These are phyloP conservation scores for Oenanthe melanoleuca DNA, from an alignment of 2,113 vertebrate species.

Conservation along the genomic window DNA sequence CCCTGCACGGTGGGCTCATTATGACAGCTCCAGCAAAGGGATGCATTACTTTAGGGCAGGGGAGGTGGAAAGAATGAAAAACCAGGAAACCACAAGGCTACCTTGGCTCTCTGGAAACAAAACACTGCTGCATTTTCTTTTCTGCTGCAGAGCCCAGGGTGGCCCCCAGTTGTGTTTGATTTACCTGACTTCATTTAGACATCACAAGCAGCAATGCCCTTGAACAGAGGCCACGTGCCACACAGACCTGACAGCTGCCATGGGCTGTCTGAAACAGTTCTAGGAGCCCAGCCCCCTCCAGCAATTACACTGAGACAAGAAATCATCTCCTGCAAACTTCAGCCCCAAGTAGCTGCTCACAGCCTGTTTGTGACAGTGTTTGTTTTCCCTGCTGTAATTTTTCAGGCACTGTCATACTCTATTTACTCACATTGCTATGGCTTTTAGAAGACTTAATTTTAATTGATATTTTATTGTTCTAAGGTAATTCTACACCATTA, in stretches of 20 bases:
- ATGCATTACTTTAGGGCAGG: background rate
- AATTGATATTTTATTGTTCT: background rate
- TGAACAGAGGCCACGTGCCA: background rate
- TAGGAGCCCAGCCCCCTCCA: background rate
- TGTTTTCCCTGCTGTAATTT: conserved; percentile 31
- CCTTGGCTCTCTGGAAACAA: background rate
- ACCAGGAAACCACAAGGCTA: background rate
- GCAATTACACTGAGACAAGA: background rate
- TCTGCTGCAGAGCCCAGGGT: background rate
- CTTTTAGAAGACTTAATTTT: background rate
- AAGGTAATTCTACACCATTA: background rate
- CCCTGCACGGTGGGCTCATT: background rate
- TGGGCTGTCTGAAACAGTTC: background rate
- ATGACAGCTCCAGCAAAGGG: background rate
- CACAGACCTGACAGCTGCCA: background rate
- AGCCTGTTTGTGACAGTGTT: conserved; percentile 7
- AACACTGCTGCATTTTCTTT: background rate
- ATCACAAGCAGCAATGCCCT: background rate
- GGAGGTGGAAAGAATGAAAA: background rate
- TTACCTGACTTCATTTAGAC: background rate
- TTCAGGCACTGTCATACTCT: conserved; percentile 39
- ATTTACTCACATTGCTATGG: background rate
- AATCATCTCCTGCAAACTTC: conserved; percentile 49
- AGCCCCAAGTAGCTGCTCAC: background rate
- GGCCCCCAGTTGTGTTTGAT: background rate